A percentile compares a stretch with the other conserved stretches of the same genome.
Conservation (phyloP, 2,888 invertebrate species). For the Tachystola acroxantha region DNA sequence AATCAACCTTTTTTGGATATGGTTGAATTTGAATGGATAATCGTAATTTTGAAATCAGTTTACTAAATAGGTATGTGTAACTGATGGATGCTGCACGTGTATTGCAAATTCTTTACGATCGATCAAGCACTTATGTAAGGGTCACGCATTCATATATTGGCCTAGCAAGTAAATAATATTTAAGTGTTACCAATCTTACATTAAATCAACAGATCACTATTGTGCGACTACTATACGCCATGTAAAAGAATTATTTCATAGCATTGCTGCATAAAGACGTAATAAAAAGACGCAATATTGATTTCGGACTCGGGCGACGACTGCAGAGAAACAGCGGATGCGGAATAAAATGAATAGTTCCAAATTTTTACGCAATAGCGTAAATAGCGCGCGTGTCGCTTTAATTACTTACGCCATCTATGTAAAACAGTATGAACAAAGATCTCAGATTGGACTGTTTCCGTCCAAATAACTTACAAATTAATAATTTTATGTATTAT, state of each 20-base stretch:
- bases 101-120: conserved; percentile 38
- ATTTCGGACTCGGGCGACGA: conserved; percentile 66
- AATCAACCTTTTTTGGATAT: background rate
- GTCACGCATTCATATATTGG: conserved; percentile 63
- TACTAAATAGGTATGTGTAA: conserved; percentile 41
- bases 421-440: conserved; percentile 1
- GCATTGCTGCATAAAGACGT: conserved; percentile 76
- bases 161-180: conserved; percentile 72
- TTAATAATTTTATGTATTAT: no score
- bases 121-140: conserved; percentile 65
- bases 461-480: background rate
- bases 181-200: conserved; percentile 79
- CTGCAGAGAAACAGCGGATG: conserved; percentile 55
- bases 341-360: conserved; percentile 60
- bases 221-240: conserved; percentile 77
- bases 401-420: conserved; percentile 10
- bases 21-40: background rate
- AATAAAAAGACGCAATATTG: conserved; percentile 70
- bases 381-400: conserved; percentile 38
- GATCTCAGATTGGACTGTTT: background rate
- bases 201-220: conserved; percentile 77
- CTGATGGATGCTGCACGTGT: conserved; percentile 54
- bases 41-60: conserved; percentile 13
- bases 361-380: conserved; percentile 32
- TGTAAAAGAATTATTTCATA: conserved; percentile 73